These are phyloP conservation scores for Amazona guildingii DNA, from an alignment of 2,113 vertebrate genomes.

Conservation along the genomic window DNA sequence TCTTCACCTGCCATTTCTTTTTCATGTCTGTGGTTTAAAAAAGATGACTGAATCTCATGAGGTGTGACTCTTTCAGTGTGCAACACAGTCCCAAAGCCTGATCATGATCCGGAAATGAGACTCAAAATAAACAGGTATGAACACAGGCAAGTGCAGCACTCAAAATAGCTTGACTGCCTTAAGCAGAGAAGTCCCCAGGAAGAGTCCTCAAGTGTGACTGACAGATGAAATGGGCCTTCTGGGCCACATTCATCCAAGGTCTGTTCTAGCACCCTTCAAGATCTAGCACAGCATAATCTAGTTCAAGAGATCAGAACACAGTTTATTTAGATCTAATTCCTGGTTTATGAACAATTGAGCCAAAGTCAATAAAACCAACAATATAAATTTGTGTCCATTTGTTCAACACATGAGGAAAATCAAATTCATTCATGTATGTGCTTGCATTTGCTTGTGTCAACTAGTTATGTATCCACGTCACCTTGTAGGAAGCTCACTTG, in stretches of 20 bases:
- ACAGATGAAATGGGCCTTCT: not conserved
- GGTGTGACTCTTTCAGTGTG: not conserved
- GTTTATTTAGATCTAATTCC: not conserved
- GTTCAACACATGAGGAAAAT: not conserved
- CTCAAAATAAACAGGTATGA: not conserved
- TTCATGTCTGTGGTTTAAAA: not conserved
- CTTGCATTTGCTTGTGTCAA: not conserved
- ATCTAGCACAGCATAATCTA: not conserved
- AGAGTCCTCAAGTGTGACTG: fast-evolving
- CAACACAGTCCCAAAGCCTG: not conserved
- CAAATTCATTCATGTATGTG: not conserved
- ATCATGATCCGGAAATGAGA: not conserved
- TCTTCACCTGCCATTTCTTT: not conserved
- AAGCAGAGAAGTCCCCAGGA: not conserved
- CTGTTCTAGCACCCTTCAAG: not conserved
- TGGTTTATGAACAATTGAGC: not conserved
- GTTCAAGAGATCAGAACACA: not conserved
- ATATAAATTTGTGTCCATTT: not conserved
- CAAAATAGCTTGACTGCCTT: not conserved
- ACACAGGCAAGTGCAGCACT: not conserved
- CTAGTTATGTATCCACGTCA: not conserved
- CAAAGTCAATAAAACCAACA: not conserved
- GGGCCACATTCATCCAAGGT: not conserved
- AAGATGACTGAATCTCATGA: not conserved
- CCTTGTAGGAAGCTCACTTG: not conserved